These are phyloP conservation scores for Astreopora myriophthalma DNA, from an alignment of 64 coral and sea anemone species.

Conservation along the genomic window DNA sequence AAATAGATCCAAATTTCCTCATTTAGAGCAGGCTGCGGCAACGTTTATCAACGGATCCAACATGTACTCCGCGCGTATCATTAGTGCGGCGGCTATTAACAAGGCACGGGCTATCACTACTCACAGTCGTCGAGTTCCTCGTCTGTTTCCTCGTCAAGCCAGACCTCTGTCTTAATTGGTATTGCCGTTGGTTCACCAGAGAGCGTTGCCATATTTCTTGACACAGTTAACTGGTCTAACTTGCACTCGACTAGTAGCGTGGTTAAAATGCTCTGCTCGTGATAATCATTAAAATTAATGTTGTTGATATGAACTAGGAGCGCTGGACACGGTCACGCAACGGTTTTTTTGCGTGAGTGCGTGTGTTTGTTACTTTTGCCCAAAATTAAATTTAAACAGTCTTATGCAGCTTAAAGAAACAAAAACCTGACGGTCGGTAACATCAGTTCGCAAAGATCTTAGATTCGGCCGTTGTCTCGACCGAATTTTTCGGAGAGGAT, in stretches of 20 bases:
- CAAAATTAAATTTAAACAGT: background rate
- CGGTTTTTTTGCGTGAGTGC: no score
- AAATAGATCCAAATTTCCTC: background rate
- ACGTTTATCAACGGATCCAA: background rate
- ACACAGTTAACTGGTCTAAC: background rate
- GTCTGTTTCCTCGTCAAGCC: background rate
- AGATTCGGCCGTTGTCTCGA: background rate
- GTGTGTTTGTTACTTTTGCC: background rate
- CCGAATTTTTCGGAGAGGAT: background rate
- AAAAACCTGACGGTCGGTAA: background rate
- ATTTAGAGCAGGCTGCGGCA: background rate
- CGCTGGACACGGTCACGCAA: background rate
- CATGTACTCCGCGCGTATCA: no score
- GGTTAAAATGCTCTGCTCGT: background rate
- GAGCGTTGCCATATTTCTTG: background rate
- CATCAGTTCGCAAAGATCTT: background rate
- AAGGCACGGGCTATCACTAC: background rate
- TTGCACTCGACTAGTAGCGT: background rate
- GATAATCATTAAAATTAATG: slow-evolving; percentile 4
- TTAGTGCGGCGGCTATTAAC: background rate
- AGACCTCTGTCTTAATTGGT: background rate
- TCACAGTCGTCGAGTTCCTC: background rate
- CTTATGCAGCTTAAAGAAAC: background rate
- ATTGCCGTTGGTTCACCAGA: background rate
- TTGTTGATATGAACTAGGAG: background rate